Evolutionary conservation across 2,113 vertebrate species (phyloP).

Genomic region (Triplophysa dalaica): DNA sequence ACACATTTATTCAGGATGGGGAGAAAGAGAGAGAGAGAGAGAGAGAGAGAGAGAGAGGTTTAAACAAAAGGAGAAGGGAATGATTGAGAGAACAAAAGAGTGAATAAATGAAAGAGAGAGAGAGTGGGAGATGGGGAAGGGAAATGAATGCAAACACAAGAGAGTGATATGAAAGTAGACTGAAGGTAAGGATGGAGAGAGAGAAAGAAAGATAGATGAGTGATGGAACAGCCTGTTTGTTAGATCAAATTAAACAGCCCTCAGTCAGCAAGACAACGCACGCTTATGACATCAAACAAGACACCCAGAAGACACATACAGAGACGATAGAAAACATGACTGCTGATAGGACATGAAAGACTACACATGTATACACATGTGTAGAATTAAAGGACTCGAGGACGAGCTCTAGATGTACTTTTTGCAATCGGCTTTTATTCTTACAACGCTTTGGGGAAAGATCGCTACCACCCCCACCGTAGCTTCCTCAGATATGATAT

Average conservation of each 20-base stretch:
- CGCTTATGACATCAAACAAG: constrained; percentile 80
- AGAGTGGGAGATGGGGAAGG: neutral
- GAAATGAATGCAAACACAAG: neutral
- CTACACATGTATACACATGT: constrained; percentile 65
- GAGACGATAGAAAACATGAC: neutral
- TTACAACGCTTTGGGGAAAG: too few species aligned
- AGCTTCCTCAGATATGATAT: too few species aligned
- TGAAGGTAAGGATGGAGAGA: neutral
- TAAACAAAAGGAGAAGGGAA: neutral
- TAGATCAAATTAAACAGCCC: constrained; percentile 77
- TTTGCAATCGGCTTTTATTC: too few species aligned
- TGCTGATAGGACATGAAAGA: neutral
- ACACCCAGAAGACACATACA: constrained; percentile 39
- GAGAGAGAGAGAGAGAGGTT: neutral
- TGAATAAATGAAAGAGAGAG: constrained; percentile 14
- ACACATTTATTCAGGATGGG: constrained; percentile 69
- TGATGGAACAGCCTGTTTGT: constrained; percentile 58
- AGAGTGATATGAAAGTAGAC: neutral
- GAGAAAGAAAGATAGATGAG: neutral
- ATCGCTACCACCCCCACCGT: too few species aligned
- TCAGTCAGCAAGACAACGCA: constrained; percentile 78
- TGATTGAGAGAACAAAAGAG: constrained; percentile 29
- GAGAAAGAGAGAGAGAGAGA: constrained; percentile 46
- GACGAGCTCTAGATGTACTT: too few species aligned
- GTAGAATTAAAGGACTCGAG: constrained; percentile 47